Percentiles rank a stretch among this genome's conserved stretches.
phyloP scores from a whole-genome alignment of 2,888 invertebrate genomes.

The Unio pictorum region DNA sequence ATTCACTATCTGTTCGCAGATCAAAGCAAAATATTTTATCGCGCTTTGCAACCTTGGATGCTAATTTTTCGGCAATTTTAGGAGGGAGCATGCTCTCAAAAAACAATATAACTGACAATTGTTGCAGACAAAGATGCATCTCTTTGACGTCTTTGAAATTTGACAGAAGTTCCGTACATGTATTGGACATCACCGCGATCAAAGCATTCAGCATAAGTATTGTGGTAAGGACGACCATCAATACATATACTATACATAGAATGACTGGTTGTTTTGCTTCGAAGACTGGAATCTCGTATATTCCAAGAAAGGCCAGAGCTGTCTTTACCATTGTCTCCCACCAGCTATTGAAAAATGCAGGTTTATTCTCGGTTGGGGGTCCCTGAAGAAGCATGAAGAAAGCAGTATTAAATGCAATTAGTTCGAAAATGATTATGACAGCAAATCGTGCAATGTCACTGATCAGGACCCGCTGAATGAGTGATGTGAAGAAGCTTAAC shows the following conservation, averaged over 20 bases:
- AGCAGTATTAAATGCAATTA: conserved; percentile 48
- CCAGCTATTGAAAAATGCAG: conserved; percentile 22
- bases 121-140: conserved; percentile 36
- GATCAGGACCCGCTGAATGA: conserved; percentile 48
- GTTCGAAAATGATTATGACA: conserved; percentile 40
- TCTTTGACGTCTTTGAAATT: conserved; percentile 27
- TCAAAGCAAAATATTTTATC: no score
- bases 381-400: conserved; percentile 48
- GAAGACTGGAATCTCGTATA: no score
- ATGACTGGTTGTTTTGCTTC: no score
- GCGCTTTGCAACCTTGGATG: no score
- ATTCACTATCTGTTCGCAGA: no score
- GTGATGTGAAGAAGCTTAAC: conserved; percentile 58
- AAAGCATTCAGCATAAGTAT: conserved; percentile 50
- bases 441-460: conserved; percentile 45
- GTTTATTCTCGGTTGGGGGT: conserved; percentile 19
- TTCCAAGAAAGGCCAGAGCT: no score
- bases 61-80: no score
- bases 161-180: conserved; percentile 38
- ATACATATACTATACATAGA: no score
- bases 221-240: conserved; percentile 26
- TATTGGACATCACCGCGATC: conserved; percentile 52
- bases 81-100: conserved; percentile 30
- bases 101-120: conserved; percentile 33
- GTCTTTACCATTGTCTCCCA: conserved; percentile 40